Percentiles rank a stretch among this genome's conserved stretches.
phyloP scores from a whole-genome alignment of 2,888 invertebrate species.

The Marronus borbonicus region DNA sequence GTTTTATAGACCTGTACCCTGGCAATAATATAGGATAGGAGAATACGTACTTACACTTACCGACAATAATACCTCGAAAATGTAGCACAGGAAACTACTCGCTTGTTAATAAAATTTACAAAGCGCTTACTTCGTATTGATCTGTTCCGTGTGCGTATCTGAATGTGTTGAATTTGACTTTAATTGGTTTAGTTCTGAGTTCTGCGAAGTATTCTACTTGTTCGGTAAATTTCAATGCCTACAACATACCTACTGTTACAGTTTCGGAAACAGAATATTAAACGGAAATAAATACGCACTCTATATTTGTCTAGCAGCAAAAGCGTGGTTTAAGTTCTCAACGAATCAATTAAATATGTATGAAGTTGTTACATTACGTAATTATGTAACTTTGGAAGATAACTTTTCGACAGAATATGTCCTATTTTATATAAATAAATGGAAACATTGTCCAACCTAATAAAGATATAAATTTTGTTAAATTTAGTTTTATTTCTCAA shows the following conservation, averaged over 20 bases:
- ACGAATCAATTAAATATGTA: too few species aligned
- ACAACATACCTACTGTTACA: constrained; percentile 20
- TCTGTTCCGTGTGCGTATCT: background rate
- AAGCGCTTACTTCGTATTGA: constrained; percentile 20
- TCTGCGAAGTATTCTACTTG: constrained; percentile 6
- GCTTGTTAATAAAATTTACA: constrained; percentile 24
- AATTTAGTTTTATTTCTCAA: too few species aligned
- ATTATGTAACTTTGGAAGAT: too few species aligned
- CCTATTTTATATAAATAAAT: background rate
- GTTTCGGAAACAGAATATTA: constrained; percentile 3
- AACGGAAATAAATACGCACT: background rate
- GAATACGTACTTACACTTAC: background rate
- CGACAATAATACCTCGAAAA: background rate
- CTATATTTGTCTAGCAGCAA: background rate
- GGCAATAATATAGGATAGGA: background rate
- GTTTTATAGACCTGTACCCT: background rate
- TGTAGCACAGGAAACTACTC: background rate
- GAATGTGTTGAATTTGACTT: constrained; percentile 29
- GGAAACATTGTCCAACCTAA: background rate
- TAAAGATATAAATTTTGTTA: too few species aligned
- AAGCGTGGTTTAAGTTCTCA: too few species aligned
- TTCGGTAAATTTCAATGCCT: constrained; percentile 8
- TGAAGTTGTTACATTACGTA: too few species aligned
- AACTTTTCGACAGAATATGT: background rate
- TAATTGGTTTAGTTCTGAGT: constrained; percentile 37